Percentiles rank a stretch among this genome's conserved stretches.
phyloP scores from a whole-genome alignment of 2,797 vertebrate species.

The Lateolabrax maculatus region DNA sequence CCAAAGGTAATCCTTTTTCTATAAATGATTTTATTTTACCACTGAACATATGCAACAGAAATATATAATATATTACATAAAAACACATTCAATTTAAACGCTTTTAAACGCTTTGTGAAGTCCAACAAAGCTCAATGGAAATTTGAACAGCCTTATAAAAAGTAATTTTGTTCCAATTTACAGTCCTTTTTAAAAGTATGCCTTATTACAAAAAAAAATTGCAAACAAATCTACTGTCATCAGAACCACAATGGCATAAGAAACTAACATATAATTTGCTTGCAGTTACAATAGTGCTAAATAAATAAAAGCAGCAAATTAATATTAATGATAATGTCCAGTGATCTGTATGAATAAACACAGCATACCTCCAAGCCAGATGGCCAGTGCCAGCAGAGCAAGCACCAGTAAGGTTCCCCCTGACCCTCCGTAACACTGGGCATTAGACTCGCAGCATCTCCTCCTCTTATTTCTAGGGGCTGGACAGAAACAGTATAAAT shows the following conservation, averaged over 20 bases:
- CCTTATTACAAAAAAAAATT: neutral
- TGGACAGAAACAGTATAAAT: conserved; percentile 54
- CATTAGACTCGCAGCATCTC: conserved; percentile 53
- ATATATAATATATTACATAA: neutral
- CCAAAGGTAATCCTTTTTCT: neutral
- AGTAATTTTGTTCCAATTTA: neutral
- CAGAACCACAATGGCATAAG: neutral
- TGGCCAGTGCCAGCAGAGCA: conserved; percentile 70
- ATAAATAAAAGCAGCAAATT: conserved; percentile 2
- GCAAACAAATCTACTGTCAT: neutral
- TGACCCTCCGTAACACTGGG: conserved; percentile 62
- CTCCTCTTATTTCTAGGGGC: conserved; percentile 54
- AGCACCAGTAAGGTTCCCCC: conserved; percentile 66
- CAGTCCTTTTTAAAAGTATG: neutral
- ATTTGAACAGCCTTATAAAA: neutral
- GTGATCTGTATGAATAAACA: conserved; percentile 23
- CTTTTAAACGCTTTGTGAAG: neutral
- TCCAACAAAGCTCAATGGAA: neutral
- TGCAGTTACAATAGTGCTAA: neutral
- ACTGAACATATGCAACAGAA: neutral
- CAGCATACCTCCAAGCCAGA: conserved; percentile 83
- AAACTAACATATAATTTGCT: neutral
- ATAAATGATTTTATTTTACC: neutral
- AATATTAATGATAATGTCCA: conserved; percentile 18
- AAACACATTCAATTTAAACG: neutral